Conservation (phyloP, 2,113 vertebrate genomes). For the Albula goreensis region DNA sequence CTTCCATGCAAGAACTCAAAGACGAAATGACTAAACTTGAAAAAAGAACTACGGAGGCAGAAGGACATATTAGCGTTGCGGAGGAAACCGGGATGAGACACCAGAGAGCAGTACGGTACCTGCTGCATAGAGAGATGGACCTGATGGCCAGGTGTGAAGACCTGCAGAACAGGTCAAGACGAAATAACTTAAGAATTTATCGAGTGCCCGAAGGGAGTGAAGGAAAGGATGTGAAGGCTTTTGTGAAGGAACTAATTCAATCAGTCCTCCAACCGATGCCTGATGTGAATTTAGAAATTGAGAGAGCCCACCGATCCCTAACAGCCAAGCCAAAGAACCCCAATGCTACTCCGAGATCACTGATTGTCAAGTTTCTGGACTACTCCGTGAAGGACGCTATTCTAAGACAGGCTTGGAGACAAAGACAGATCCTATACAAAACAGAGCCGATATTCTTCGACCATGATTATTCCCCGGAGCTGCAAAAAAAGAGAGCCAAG, state of each 20-base stretch:
- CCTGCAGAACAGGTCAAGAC: not conserved
- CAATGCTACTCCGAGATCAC: not conserved
- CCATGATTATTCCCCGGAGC: too few species aligned
- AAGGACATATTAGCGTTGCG: not conserved
- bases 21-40: conserved; percentile 6
- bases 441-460: too few species aligned
- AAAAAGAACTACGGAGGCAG: not conserved
- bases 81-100: not conserved
- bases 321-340: conserved; percentile 19
- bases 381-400: too few species aligned
- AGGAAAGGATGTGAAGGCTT: not conserved
- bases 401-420: conserved; percentile 9
- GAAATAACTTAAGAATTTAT: not conserved
- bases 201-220: not conserved
- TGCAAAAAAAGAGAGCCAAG: too few species aligned
- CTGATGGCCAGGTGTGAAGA: not conserved
- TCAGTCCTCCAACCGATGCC: conserved; percentile 18
- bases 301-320: conserved; percentile 28
- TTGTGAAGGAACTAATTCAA: conserved; percentile 32
- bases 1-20: conserved; percentile 14
- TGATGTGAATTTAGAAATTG: not conserved
- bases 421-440: not conserved
- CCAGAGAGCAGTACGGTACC: not conserved
- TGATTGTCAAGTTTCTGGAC: conserved; percentile 16
- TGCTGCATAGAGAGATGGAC: conserved; percentile 11